Percentiles rank a stretch among this genome's conserved stretches.
These are phyloP conservation scores for Enteromius treurensis DNA, from an alignment of 2,797 vertebrate species.

Conservation along the genomic window DNA sequence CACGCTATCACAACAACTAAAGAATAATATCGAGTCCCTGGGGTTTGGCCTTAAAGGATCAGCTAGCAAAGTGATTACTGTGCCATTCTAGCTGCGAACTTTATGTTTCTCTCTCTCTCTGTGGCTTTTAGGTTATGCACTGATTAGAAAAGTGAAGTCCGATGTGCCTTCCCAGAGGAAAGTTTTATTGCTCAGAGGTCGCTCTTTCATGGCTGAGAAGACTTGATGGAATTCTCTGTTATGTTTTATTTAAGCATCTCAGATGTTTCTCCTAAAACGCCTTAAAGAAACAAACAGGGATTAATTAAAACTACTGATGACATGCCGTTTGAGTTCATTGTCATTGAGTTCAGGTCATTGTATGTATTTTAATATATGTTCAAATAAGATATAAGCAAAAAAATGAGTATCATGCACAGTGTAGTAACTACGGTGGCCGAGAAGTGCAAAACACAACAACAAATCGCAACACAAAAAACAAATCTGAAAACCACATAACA, in stretches of 20 bases:
- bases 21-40: conserved; percentile 45
- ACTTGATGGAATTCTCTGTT: background rate
- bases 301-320: background rate
- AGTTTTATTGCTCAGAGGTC: conserved; percentile 14
- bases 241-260: background rate
- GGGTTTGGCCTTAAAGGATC: conserved; percentile 36
- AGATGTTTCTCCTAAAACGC: background rate
- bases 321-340: background rate
- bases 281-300: background rate
- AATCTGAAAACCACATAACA: no score
- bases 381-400: no score
- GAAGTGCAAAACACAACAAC: no score
- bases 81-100: conserved; percentile 48
- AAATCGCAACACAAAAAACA: no score
- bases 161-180: background rate
- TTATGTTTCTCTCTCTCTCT: conserved; percentile 15
- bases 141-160: background rate
- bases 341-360: no score
- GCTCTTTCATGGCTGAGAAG: background rate
- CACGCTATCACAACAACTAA: conserved; percentile 46
- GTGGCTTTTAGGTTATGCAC: conserved; percentile 26
- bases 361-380: no score
- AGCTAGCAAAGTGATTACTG: conserved; percentile 43
- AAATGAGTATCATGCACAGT: no score
- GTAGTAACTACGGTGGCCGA: no score